Conservation (phyloP, 2,797 vertebrate genomes). For the Syndactyla subalaris region DNA sequence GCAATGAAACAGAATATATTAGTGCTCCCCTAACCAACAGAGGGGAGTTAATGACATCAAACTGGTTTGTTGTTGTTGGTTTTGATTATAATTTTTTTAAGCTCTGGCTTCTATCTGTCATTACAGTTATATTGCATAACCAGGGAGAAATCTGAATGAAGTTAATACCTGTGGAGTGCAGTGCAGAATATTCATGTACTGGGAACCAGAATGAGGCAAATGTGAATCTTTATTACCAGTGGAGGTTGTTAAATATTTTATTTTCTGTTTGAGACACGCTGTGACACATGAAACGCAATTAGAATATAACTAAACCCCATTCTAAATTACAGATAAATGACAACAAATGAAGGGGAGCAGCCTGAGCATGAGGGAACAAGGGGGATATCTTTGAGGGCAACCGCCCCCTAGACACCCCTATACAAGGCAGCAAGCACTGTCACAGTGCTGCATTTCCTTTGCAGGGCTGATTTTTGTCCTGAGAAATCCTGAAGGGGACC, state of each 20-base stretch:
- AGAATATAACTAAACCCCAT: constrained; percentile 35
- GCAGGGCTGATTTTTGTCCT: not conserved
- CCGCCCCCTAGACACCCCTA: not conserved
- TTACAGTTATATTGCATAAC: constrained; percentile 57
- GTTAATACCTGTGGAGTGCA: constrained; percentile 39
- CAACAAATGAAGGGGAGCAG: constrained; percentile 29
- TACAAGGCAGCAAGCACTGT: not conserved
- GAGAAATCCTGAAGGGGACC: not conserved
- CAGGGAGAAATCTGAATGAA: constrained; percentile 60
- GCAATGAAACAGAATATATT: not conserved
- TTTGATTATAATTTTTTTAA: constrained; percentile 34
- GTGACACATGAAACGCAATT: constrained; percentile 65
- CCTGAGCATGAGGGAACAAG: not conserved
- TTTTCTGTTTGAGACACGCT: constrained; percentile 62
- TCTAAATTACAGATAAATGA: constrained; percentile 51
- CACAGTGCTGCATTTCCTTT: fast-evolving
- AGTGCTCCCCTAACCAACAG: not conserved
- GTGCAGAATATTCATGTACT: constrained; percentile 60
- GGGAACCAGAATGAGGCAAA: constrained; percentile 55
- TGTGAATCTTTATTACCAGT: constrained; percentile 69
- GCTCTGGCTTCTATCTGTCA: constrained; percentile 51
- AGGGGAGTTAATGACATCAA: constrained; percentile 29
- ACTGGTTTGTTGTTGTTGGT: not conserved
- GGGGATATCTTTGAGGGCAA: not conserved
- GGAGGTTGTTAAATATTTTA: constrained; percentile 72